A percentile compares a stretch with the other conserved stretches of the same genome.
phyloP scores from a whole-genome alignment of 2,797 vertebrate species.

The Orientallactaga sibirica region DNA sequence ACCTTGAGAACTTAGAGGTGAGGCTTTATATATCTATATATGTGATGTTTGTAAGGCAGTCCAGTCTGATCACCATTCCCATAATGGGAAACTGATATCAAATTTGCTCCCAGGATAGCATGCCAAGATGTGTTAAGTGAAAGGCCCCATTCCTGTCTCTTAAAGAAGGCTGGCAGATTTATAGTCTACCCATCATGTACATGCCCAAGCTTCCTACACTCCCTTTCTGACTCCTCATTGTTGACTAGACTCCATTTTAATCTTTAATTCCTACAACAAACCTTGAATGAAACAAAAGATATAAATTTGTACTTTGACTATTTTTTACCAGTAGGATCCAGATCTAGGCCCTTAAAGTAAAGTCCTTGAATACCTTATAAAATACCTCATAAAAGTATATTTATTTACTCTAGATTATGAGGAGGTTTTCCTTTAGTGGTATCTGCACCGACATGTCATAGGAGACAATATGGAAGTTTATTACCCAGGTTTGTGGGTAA shows the following conservation, averaged over 20 bases:
- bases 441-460: slow-evolving; percentile 44
- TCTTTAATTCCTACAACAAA: slow-evolving; percentile 56
- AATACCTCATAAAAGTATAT: slow-evolving; percentile 66
- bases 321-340: slow-evolving; percentile 51
- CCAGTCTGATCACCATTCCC: slow-evolving; percentile 10
- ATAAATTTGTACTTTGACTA: slow-evolving; percentile 32
- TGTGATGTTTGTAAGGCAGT: slow-evolving; percentile 19
- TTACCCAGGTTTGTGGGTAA: slow-evolving; percentile 13
- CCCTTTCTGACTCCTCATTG: slow-evolving; percentile 56
- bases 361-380: slow-evolving; percentile 73
- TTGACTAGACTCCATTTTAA: slow-evolving; percentile 42
- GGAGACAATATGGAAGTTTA: slow-evolving; percentile 52
- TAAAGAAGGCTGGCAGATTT: slow-evolving; percentile 39
- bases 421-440: slow-evolving; percentile 67
- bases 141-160: slow-evolving; percentile 62
- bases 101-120: slow-evolving; percentile 60
- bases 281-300: slow-evolving; percentile 55
- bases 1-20: slow-evolving; percentile 79
- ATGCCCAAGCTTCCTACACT: background rate
- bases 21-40: slow-evolving; percentile 34
- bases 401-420: slow-evolving; percentile 76
- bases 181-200: background rate
- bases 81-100: slow-evolving; percentile 66
- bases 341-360: slow-evolving; percentile 61
- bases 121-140: slow-evolving; percentile 74